phyloP scores from a whole-genome alignment of 1,140 invertebrate genomes.

The Phocides pigmalion region DNA sequence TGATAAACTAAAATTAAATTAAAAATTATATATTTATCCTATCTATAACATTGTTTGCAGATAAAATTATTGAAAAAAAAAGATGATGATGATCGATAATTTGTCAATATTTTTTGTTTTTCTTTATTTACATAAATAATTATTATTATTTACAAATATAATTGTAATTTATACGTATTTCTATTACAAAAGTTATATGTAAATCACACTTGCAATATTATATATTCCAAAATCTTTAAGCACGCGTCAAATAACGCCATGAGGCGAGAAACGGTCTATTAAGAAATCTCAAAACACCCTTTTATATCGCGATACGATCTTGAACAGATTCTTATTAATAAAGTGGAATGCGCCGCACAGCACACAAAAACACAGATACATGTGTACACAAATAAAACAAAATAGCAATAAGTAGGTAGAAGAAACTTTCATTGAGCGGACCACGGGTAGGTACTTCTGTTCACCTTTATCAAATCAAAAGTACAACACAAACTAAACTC shows the following conservation, averaged over 20 bases:
- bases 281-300: slow-evolving; percentile 72
- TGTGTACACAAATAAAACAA: slow-evolving; percentile 77
- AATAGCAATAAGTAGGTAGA: slow-evolving; percentile 74
- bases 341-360: slow-evolving; percentile 69
- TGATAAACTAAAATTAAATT: no score
- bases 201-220: no score
- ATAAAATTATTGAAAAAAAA: no score
- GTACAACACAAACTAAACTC: slow-evolving; percentile 26
- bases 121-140: no score
- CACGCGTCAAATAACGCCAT: slow-evolving; percentile 33
- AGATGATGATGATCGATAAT: no score
- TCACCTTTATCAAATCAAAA: slow-evolving; percentile 16
- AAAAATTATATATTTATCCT: no score
- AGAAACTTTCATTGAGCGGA: slow-evolving; percentile 63
- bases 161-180: no score
- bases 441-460: slow-evolving; percentile 37
- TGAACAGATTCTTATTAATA: slow-evolving; percentile 64
- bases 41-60: no score
- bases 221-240: no score
- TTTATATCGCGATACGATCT: slow-evolving; percentile 70
- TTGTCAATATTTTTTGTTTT: no score
- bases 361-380: slow-evolving; percentile 67
- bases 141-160: no score
- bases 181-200: no score
- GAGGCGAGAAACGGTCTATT: slow-evolving; percentile 60